A percentile compares a stretch with the other conserved stretches of the same genome.
phyloP scores from a whole-genome alignment of 2,797 vertebrate genomes.

The Apogon talboti region DNA sequence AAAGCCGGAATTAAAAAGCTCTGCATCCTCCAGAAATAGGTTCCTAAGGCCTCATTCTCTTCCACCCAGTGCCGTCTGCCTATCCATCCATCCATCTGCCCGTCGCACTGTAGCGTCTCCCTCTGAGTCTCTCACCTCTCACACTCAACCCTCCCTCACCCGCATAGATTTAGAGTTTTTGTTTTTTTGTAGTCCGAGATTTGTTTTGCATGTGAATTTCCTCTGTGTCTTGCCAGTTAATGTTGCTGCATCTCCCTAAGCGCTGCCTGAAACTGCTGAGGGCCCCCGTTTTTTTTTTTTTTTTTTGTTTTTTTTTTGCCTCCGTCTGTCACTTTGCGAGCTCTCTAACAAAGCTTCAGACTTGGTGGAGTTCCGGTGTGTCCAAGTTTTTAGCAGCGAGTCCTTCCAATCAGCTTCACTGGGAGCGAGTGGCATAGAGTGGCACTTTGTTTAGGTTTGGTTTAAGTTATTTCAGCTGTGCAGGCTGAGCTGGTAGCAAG shows the following conservation, averaged over 20 bases:
- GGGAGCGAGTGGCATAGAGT: constrained; percentile 11
- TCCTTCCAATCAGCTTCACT: constrained; percentile 32
- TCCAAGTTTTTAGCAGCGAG: constrained; percentile 38
- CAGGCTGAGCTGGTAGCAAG: not conserved
- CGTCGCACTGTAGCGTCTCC: constrained; percentile 9
- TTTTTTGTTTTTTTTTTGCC: not conserved
- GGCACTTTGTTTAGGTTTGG: constrained; percentile 12
- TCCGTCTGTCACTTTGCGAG: constrained; percentile 28
- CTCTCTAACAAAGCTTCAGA: constrained; percentile 27
- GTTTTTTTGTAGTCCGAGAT: constrained; percentile 24
- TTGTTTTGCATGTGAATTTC: constrained; percentile 33
- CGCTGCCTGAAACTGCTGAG: constrained; percentile 12
- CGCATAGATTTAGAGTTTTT: constrained; percentile 22
- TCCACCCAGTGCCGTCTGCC: constrained; percentile 6
- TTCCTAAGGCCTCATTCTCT: constrained; percentile 10
- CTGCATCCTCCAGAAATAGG: constrained; percentile 27
- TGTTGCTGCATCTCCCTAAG: constrained; percentile 19
- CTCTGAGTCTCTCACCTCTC: constrained; percentile 29
- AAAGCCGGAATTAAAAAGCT: constrained; percentile 50
- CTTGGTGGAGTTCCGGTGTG: constrained; percentile 16
- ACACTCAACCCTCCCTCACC: constrained; percentile 34
- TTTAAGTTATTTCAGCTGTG: constrained; percentile 20
- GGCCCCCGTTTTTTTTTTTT: not conserved
- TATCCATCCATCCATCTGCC: constrained; percentile 12
- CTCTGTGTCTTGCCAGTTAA: constrained; percentile 18